These are phyloP conservation scores for Chaetops frenatus DNA, from an alignment of 2,113 vertebrate species.

Conservation along the genomic window DNA sequence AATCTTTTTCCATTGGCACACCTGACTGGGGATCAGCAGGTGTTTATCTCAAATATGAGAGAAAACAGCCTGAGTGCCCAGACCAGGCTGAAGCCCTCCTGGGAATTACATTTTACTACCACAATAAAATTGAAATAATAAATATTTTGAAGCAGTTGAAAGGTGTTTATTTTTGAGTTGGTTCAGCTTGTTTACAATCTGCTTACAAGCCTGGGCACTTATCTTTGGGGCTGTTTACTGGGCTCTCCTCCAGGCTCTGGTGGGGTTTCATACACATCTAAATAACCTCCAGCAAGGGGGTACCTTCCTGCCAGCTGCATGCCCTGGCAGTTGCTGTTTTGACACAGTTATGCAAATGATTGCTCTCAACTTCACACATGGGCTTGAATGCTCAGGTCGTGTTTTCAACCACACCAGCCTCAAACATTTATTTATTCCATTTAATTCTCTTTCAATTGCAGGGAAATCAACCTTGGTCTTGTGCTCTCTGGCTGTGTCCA, in stretches of 20 bases:
- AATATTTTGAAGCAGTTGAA: neutral
- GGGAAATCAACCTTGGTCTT: neutral
- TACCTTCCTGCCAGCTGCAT: conserved; percentile 18
- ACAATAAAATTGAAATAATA: neutral
- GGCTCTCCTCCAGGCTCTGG: neutral
- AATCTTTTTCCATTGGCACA: neutral
- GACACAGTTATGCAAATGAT: conserved; percentile 46
- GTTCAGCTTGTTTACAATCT: neutral
- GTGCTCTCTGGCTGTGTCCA: neutral
- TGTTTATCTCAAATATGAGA: neutral
- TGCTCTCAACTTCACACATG: neutral
- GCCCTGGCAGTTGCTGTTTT: conserved; percentile 21
- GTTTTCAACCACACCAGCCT: neutral
- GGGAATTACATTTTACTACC: neutral
- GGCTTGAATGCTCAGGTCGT: neutral
- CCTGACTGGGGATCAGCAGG: neutral
- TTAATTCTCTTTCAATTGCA: neutral
- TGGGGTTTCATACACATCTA: neutral
- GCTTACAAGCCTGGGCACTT: neutral
- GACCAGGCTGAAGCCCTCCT: neutral
- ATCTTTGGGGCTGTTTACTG: neutral
- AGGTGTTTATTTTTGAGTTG: neutral
- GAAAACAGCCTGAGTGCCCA: neutral
- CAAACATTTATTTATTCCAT: neutral
- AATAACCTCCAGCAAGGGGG: neutral